These are phyloP conservation scores for Drosophila burlai DNA, from an alignment of 1,140 invertebrate genomes.

Conservation along the genomic window DNA sequence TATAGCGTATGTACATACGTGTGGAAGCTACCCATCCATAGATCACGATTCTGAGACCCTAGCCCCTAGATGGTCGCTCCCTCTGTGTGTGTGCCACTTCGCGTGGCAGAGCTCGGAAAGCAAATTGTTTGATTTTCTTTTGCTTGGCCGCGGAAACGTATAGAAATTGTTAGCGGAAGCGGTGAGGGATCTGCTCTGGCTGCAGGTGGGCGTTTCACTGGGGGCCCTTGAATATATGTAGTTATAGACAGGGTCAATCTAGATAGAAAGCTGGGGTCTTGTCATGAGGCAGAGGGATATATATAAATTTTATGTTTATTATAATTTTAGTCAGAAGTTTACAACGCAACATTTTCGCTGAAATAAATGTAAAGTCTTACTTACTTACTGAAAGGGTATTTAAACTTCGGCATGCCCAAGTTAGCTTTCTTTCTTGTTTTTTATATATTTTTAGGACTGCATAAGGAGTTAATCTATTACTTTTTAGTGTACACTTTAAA, in stretches of 20 bases:
- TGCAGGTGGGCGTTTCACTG: slow-evolving; percentile 40
- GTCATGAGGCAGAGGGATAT: slow-evolving; percentile 1
- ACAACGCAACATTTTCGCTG: too few species aligned
- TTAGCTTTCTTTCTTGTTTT: too few species aligned
- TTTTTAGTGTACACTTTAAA: too few species aligned
- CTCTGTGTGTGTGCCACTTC: slow-evolving; percentile 41
- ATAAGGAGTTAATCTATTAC: too few species aligned
- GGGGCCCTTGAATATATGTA: slow-evolving; percentile 28
- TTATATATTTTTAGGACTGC: too few species aligned
- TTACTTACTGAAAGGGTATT: too few species aligned
- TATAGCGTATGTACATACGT: slow-evolving; percentile 22
- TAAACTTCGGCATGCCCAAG: too few species aligned
- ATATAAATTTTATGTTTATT: too few species aligned
- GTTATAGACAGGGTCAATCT: slow-evolving; percentile 13
- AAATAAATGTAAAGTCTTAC: too few species aligned
- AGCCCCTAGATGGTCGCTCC: slow-evolving; percentile 35
- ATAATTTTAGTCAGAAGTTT: too few species aligned
- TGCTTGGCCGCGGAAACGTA: slow-evolving; percentile 62
- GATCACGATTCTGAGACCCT: slow-evolving; percentile 60
- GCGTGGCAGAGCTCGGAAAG: slow-evolving; percentile 58
- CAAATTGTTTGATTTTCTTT: slow-evolving; percentile 71
- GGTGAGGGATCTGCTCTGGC: slow-evolving; percentile 40
- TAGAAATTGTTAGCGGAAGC: slow-evolving; percentile 64
- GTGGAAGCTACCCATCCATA: slow-evolving; percentile 43
- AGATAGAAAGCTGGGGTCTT: not conserved